Evolutionary conservation across 1,140 invertebrate species (phyloP), one percentile per base, ranked within the genome.

Genomic region (Halesus radiatus): DNA sequence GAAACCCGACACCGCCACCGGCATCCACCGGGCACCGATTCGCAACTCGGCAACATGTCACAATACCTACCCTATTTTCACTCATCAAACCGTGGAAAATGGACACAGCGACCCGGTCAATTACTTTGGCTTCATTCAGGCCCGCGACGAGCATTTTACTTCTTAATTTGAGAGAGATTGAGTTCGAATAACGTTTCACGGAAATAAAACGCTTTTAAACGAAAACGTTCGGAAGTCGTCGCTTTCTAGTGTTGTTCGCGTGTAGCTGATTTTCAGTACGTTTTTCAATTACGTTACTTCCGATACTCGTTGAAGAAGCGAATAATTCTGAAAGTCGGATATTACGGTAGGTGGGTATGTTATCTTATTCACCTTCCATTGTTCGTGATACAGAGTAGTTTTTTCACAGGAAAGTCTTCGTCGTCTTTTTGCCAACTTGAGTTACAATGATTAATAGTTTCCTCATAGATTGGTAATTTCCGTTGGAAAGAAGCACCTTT

Each of bases 401-500:
- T 45, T 50, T 50, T 45, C 22, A 70, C 22, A 70, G 66, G 23
- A 70, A 50, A 45, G n/a, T 70, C 66, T 20, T 70, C 22, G n/a
- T 70, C 7, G 16, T 45, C 7, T 45, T 50, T n/a, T 29, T 70
- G 7, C n/a, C 66, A 18, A 70, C 66, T 50, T n/a, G 45, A 70
- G 66, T 70, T 70, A 70, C 75, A 68, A 80, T 81, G 82, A 83
- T 83, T 81, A 81, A 83, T 81, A 83, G 82, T 81, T 83, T 83
- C 77, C 77, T 76, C 77, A 45, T 62, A 83, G 82, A 83, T 83
- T 83, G 82, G 82, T 80, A 81, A 83, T 83, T 79, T 83, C 79
- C 82, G 76, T 54, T 70, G 32, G 56, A 70, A 83, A 79, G 77
- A 64, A 83, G 81, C 58, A 80, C 68, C 72, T 75, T 78, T 58